Conservation (phyloP, 2,113 vertebrate species). For the Poeciliopsis turrubarensis region DNA sequence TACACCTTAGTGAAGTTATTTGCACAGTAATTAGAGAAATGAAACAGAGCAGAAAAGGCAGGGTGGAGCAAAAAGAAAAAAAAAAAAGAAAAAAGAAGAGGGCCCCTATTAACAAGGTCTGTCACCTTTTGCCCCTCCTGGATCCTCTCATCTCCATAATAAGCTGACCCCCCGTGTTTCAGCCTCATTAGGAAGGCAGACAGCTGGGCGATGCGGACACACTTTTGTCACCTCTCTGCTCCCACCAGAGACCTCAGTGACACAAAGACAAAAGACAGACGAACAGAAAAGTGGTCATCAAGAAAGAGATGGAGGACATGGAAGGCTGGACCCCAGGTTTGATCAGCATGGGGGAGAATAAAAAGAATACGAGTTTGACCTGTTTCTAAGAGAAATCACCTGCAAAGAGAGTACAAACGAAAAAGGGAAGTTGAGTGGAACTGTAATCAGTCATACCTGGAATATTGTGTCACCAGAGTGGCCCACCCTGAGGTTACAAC, state of each 20-base stretch:
- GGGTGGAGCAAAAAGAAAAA: constrained; percentile 56
- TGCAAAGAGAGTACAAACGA: constrained; percentile 6
- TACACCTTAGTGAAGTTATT: constrained; percentile 28
- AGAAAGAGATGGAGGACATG: not conserved
- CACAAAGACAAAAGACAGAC: constrained; percentile 61
- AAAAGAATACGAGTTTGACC: too few relatives aligned
- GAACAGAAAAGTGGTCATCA: constrained; percentile 41
- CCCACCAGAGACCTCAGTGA: constrained; percentile 58
- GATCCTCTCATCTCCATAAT: constrained; percentile 87
- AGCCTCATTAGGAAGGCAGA: constrained; percentile 86
- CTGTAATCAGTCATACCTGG: too few relatives aligned
- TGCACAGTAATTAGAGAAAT: constrained; percentile 21
- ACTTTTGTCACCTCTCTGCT: constrained; percentile 61
- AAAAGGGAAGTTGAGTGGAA: too few relatives aligned
- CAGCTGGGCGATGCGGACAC: constrained; percentile 75
- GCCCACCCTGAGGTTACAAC: too few relatives aligned
- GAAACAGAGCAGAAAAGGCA: constrained; percentile 29
- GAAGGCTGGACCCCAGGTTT: too few relatives aligned
- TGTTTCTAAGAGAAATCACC: not conserved
- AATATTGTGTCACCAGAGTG: too few relatives aligned
- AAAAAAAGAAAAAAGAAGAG: constrained; percentile 20
- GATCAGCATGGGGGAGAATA: too few relatives aligned
- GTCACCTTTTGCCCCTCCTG: constrained; percentile 80
- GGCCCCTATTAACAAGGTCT: constrained; percentile 79
- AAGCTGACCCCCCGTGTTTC: constrained; percentile 83